These are phyloP conservation scores for Chrosomus eos DNA, from an alignment of 2,797 vertebrate genomes.

Conservation along the genomic window DNA sequence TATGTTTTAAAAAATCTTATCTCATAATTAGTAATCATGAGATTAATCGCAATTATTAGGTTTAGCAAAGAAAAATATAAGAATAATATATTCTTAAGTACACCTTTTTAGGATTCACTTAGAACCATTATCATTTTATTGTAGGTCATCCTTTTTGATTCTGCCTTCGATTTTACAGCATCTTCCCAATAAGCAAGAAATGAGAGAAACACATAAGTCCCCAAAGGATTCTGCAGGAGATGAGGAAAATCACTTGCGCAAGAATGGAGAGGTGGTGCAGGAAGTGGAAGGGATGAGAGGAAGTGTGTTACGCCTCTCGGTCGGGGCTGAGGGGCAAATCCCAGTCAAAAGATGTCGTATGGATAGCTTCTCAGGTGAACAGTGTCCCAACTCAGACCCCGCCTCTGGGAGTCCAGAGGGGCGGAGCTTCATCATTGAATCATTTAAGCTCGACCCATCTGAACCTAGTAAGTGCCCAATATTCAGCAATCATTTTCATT, in stretches of 20 bases:
- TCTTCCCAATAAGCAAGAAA: not conserved
- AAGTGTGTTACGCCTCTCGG: conserved; percentile 69
- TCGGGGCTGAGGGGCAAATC: conserved; percentile 50
- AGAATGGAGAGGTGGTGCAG: conserved; percentile 58
- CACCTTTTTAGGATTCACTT: not conserved
- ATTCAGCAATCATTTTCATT: not conserved
- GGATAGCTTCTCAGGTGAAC: conserved; percentile 36
- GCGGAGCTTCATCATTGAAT: conserved; percentile 62
- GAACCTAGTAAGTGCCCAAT: conserved; percentile 73
- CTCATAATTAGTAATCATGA: not conserved
- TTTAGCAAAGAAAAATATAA: not conserved
- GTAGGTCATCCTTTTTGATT: not conserved
- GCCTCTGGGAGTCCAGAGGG: conserved; percentile 38
- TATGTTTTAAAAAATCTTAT: not conserved
- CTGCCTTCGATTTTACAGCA: conserved; percentile 29
- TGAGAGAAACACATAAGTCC: not conserved
- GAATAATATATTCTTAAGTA: not conserved
- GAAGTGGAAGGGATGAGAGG: conserved; percentile 48
- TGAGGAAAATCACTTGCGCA: not conserved
- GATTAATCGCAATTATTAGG: not conserved
- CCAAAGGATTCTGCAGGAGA: conserved; percentile 3
- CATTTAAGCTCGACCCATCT: conserved; percentile 42
- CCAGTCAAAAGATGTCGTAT: not conserved
- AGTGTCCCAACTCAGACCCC: conserved; percentile 49
- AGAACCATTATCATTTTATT: not conserved